These are phyloP conservation scores for Aphodius sticticus DNA, from an alignment of 2,888 invertebrate species.

Conservation along the genomic window DNA sequence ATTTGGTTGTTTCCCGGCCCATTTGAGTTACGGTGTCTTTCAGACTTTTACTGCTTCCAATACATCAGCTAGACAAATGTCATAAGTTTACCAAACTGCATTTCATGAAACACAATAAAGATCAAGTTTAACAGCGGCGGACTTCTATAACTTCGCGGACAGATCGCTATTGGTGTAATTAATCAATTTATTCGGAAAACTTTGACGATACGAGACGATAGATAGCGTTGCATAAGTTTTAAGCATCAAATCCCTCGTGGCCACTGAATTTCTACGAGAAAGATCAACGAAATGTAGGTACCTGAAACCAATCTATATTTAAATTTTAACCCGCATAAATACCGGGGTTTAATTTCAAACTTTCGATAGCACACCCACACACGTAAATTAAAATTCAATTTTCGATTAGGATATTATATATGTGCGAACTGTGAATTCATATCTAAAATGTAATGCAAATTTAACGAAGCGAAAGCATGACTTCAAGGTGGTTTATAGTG, in stretches of 20 bases:
- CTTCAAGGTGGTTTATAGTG: not conserved
- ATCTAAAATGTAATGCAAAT: not conserved
- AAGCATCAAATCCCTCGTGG: too few species aligned
- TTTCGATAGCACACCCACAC: not conserved
- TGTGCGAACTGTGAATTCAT: not conserved
- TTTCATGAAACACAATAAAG: slow-evolving; percentile 4
- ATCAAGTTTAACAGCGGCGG: not conserved
- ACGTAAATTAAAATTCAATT: not conserved
- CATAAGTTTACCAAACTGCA: slow-evolving; percentile 4
- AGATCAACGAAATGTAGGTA: not conserved
- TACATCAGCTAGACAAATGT: slow-evolving; percentile 4
- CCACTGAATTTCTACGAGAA: too few species aligned
- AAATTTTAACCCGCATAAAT: not conserved
- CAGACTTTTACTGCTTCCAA: slow-evolving; percentile 4
- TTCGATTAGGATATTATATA: not conserved
- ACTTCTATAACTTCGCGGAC: not conserved
- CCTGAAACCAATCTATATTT: not conserved
- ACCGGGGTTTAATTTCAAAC: not conserved
- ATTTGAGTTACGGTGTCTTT: not conserved
- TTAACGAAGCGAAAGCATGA: not conserved
- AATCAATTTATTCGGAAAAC: not conserved
- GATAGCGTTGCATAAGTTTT: too few species aligned
- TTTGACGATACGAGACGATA: not conserved
- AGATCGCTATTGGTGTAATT: not conserved
- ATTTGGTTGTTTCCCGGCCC: not conserved